These are phyloP conservation scores for Myotis yumanensis DNA, from an alignment of 2,113 vertebrate genomes.

Conservation along the genomic window DNA sequence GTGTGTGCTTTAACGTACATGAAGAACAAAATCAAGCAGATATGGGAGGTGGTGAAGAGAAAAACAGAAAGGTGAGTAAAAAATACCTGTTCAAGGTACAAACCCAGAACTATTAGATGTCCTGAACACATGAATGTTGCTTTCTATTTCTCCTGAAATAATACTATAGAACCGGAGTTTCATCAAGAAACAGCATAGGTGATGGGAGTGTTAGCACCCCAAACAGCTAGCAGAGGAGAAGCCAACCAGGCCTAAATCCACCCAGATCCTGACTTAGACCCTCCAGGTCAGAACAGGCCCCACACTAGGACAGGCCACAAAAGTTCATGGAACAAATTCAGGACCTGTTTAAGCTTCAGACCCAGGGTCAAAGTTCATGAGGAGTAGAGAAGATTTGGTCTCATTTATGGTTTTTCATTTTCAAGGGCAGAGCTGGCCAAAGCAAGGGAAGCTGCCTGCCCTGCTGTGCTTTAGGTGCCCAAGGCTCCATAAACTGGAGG, in stretches of 20 bases:
- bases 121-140: neutral
- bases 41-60: neutral
- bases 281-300: neutral
- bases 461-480: too few relatives aligned
- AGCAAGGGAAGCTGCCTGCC: neutral
- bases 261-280: too few relatives aligned
- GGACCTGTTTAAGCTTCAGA: neutral
- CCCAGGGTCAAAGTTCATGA: neutral
- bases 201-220: neutral
- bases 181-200: neutral
- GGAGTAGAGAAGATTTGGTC: neutral
- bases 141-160: neutral
- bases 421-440: neutral
- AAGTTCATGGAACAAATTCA: neutral
- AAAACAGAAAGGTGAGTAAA: neutral
- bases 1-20: neutral
- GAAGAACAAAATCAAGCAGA: constrained; percentile 1
- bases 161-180: neutral
- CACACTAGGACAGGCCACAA: neutral
- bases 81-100: neutral
- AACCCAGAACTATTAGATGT: neutral
- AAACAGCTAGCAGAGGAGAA: neutral
- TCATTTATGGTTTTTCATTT: neutral
- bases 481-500: neutral
- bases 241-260: neutral